Evolutionary conservation across 2,888 invertebrate species (phyloP), one percentile per base, ranked within the genome.

Genomic region (Antheraea assamensis): DNA sequence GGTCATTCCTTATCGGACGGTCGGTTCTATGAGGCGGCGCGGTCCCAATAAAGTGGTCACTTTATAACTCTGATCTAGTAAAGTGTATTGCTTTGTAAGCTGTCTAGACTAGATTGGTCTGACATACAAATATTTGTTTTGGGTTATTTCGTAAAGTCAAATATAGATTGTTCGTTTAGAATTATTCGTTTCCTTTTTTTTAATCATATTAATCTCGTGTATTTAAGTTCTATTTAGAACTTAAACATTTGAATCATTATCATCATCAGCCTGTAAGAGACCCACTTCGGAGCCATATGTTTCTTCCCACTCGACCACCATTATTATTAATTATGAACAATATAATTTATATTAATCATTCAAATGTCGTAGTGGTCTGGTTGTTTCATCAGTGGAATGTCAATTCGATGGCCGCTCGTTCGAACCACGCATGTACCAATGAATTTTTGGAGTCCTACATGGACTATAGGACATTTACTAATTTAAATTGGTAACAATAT

Each of bases 1-100:
- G 35, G 68, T 68, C 35, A 35, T 68, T 68, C 21, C 35, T 68
- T 68, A 68, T 68, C 68, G 21, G 68, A 1, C 31, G 68, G 68
- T 21, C 35, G 68, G 68, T 68, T 35, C 21, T n/a, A 24, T 35
- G 68, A 35, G 21, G 35, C 68, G 68, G 35, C 35, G 68, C 35
- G 68, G 31, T 68, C 35, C 21, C 68, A 68, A 68, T 68, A 35
- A 68, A 68, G 68, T 68, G 68, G 68, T 68, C 68, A 68, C 68
- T 68, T 68, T 68, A 68, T 68, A 68, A 68, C 35, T 35, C 31
- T 2, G 68, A 68, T 68, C 35, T n/a, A 68, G 21, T 21, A 68
- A 68, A 68, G 68, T 68, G 68, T 68, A 68, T 68, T 68, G 68
- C 68, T 68, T 68, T 68, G 68, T 68, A 35, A 68, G 35, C 68